Base-by-base conservation (phyloP, 2,113 vertebrate genomes). In the Microtus ochrogaster region DNA sequence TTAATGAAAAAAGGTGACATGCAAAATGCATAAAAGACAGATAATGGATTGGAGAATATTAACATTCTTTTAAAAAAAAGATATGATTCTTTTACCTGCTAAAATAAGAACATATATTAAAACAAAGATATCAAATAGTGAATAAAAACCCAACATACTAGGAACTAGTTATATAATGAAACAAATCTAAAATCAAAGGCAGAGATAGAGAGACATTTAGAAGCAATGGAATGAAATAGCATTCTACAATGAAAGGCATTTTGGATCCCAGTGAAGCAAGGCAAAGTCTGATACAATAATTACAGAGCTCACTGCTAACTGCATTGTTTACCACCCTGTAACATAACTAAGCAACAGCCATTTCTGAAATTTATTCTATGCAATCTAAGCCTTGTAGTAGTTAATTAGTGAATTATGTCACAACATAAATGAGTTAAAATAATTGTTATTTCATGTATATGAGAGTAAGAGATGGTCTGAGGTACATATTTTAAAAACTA, bases 51-150 rank as follows among this genome's bases (percentile, higher is more conserved):
- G 98, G 97, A 98, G 94, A 96, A 97, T 92, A 98, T 98, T 98
- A 98, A 97, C 94, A 63, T 81, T 98, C 66, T 96, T 97, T 98
- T 63, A 10, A 96, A 98, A 98, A 97, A 97, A 41, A 98, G 96
- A 98, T 98, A 99, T 98, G 97, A 98, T 98, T 99, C 98, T 98
- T 98, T 98, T 98, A 99, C 99, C 99, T 99, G 99, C 99, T 99
- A 98, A 99, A 99, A 99, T 97, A 99, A 99, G 98, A 99, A 99
- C 98, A 99, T 98, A 98, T 92, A 99, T 99, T 99, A 99, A 98
- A 98, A 98, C 98, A 98, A 98, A 98, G 98, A 97, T 98, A 98
- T 98, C 96, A 98, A 97, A 97, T 98, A 98, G 97, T 98, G 97
- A 97, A 98, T 98, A 98, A 98, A 96, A 73, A 7, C 36, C 24